Conservation (phyloP, 2,888 invertebrate species). For the Notocelia uddmanniana region DNA sequence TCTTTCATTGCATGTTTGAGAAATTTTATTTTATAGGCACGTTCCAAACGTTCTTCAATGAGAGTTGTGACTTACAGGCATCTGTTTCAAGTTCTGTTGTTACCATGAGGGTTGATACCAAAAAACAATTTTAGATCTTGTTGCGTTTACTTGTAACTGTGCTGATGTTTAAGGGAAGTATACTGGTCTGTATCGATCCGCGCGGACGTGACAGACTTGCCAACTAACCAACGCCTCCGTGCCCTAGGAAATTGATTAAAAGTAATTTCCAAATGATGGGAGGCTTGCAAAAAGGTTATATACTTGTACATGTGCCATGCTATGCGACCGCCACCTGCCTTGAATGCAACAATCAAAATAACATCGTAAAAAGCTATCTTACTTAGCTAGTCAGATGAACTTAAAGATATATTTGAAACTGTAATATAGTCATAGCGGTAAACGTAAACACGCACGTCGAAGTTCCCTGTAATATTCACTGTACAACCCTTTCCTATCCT, state of each 20-base stretch:
- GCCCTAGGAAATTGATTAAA: not conserved
- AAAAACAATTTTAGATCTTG: not conserved
- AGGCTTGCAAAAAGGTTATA: too few relatives aligned
- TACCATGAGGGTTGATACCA: not conserved
- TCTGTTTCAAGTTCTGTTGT: not conserved
- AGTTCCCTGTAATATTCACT: too few relatives aligned
- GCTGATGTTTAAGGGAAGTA: not conserved
- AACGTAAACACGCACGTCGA: too few relatives aligned
- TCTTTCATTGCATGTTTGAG: too few relatives aligned
- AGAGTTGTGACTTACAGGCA: not conserved
- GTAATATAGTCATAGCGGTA: too few relatives aligned
- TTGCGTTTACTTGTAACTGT: not conserved
- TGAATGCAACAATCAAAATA: too few relatives aligned
- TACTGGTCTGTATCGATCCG: not conserved
- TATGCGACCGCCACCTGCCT: too few relatives aligned
- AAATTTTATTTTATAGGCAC: not conserved
- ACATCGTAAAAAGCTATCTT: too few relatives aligned
- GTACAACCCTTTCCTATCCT: too few relatives aligned
- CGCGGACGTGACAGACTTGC: constrained; percentile 5
- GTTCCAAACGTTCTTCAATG: not conserved
- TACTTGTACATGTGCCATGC: too few relatives aligned
- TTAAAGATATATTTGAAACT: too few relatives aligned
- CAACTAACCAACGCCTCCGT: not conserved
- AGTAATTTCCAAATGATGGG: not conserved
- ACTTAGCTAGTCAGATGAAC: too few relatives aligned